phyloP scores from a whole-genome alignment of 2,888 invertebrate species.

The Vanessa cardui region DNA sequence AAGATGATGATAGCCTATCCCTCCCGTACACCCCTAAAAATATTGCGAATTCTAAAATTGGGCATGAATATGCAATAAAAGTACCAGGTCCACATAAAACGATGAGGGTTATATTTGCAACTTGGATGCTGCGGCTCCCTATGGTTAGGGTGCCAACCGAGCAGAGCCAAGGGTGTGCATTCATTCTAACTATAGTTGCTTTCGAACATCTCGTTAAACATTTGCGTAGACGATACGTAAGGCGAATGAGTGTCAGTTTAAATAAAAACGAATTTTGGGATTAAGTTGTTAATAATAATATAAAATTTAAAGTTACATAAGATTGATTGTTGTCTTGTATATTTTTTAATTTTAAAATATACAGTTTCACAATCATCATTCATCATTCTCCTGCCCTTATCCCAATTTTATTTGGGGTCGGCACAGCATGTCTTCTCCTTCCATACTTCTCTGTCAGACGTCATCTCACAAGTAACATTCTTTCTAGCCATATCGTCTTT shows the following conservation, averaged over 20 bases:
- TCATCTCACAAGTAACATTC: too few species aligned
- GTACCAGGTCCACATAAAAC: conserved; percentile 69
- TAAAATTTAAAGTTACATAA: too few species aligned
- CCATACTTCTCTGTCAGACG: too few species aligned
- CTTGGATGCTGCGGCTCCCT: conserved; percentile 71
- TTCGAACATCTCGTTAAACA: conserved; percentile 35
- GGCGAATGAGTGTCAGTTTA: conserved; percentile 29
- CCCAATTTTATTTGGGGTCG: too few species aligned
- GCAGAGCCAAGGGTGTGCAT: conserved; percentile 35
- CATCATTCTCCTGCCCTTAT: too few species aligned
- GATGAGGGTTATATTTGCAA: conserved; percentile 66
- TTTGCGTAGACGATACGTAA: conserved; percentile 31
- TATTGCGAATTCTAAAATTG: conserved; percentile 65
- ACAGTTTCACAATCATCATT: too few species aligned
- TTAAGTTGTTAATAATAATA: too few species aligned
- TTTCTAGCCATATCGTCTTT: too few species aligned
- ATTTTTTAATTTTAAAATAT: too few species aligned
- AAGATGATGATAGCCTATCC: too few species aligned
- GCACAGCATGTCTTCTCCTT: too few species aligned
- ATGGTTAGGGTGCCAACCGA: conserved; percentile 59
- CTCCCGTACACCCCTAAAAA: neutral
- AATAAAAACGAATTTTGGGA: conserved; percentile 22
- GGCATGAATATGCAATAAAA: conserved; percentile 79
- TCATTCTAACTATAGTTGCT: conserved; percentile 8
- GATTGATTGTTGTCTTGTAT: too few species aligned